Conservation (phyloP, 1,140 invertebrate species). For the Neodiprion pinetum region DNA sequence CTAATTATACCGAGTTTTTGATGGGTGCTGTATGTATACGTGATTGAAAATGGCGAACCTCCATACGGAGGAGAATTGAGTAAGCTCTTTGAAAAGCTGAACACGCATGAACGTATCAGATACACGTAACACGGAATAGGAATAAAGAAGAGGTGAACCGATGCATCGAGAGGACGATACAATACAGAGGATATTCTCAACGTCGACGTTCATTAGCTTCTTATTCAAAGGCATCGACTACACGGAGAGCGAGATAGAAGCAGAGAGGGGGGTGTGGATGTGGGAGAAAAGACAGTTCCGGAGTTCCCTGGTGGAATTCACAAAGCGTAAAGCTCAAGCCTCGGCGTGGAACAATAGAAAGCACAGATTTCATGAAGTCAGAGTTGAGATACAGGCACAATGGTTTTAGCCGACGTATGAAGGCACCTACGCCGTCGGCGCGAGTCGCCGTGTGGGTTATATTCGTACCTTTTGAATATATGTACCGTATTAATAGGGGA, state of each 20-base stretch:
- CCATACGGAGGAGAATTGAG: no score
- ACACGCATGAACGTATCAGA: no score
- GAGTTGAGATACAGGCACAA: background rate
- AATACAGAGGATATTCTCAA: background rate
- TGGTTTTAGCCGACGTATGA: background rate
- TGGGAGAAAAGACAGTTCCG: background rate
- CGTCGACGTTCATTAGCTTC: background rate
- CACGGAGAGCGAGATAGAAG: no score
- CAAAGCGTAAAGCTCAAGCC: background rate
- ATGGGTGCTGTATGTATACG: no score
- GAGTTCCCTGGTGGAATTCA: background rate
- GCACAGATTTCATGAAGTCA: conserved; percentile 1
- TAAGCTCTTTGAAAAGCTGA: no score
- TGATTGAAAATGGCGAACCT: no score
- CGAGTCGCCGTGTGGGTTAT: background rate
- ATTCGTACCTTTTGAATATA: background rate
- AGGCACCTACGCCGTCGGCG: background rate
- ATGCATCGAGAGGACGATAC: background rate
- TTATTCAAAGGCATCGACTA: no score
- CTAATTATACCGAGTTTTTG: no score
- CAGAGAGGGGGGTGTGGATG: background rate
- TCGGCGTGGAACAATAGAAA: background rate
- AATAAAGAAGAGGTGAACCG: background rate
- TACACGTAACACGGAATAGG: no score
- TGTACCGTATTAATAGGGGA: background rate